Evolutionary conservation across 2,113 vertebrate species (phyloP), one percentile per base, ranked within the genome.

Genomic region (Capra hircus): DNA sequence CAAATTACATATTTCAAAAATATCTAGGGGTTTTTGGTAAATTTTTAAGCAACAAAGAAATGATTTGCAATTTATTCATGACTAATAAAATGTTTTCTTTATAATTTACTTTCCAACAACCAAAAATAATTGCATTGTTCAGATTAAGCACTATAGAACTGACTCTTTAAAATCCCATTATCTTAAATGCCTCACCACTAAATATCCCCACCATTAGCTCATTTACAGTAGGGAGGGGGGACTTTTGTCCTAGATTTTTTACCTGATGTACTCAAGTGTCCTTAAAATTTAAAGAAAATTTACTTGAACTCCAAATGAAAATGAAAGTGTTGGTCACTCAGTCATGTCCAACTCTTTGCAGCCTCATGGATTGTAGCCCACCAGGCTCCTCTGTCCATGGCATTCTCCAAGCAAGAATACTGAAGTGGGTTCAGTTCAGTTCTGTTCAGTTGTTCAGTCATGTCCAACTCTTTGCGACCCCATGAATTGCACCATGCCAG

Each of bases 111-210:
- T 93, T 94, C 67, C 52, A 98, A 30, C 33, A 80, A 60, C 19
- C 83, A 85, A 91, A 86, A 77, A 71, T 97, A 95, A 97, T 94
- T 96, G 25, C 8, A 57, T 33, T 25, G 12, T 88, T 94, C 82
- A 89, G 6, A 96, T 87, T 85, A 95, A 88, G 40, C 8, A 82
- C 30, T 92, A 94, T 67, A 62, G 81, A 92, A 97, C 55, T 67
- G 10, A 48, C 14, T 96, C n/a, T 93, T 95, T 96, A 94, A 97
- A 98, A 93, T 91, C 9, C 8, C 43, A 71, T 83, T 88, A 43
- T 80, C 23, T 78, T 88, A 92, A 87, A 94, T 67, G 5, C 11
- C 6, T 90, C 5, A 81, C 28, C n/a, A 50, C 50, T 94, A 91
- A 95, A 82, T 52, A 91, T 17, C 23, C 43, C 14, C 9, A 80